Evolutionary conservation across 2,797 vertebrate species (phyloP).

Genomic region (Chaetodon trifasciatus): DNA sequence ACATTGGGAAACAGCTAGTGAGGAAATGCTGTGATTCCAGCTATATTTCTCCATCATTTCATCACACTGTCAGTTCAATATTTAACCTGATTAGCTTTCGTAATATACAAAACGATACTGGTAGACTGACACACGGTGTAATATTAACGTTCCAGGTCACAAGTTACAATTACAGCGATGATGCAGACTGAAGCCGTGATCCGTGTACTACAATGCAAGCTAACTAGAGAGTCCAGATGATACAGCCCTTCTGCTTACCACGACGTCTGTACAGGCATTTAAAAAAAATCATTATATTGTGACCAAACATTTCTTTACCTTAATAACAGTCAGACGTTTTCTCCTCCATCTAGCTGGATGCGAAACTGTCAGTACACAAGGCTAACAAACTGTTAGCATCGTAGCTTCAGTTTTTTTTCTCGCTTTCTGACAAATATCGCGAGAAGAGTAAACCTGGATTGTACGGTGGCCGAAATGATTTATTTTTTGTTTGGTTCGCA

Average conservation of each 20-base stretch:
- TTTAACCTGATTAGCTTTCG: neutral
- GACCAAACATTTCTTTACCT: slow-evolving; percentile 32
- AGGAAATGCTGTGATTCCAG: neutral
- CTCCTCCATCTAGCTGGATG: slow-evolving; percentile 16
- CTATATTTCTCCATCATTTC: neutral
- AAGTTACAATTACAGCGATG: slow-evolving; percentile 2
- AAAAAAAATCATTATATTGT: neutral
- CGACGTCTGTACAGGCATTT: rapidly evolving
- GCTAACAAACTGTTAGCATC: slow-evolving; percentile 57
- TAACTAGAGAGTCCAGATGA: slow-evolving; percentile 30
- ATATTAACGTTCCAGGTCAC: neutral
- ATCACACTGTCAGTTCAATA: slow-evolving; percentile 26
- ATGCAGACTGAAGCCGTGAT: slow-evolving; percentile 3
- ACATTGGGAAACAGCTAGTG: neutral
- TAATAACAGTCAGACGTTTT: neutral
- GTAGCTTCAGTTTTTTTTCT: slow-evolving; percentile 14
- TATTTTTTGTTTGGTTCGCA: neutral
- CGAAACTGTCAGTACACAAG: slow-evolving; percentile 13
- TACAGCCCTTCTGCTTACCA: neutral
- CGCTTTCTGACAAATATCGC: slow-evolving; percentile 34
- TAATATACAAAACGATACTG: rapidly evolving
- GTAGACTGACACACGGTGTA: neutral
- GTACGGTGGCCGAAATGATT: slow-evolving; percentile 43
- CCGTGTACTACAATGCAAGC: slow-evolving; percentile 18
- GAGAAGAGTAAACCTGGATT: slow-evolving; percentile 6